Evolutionary conservation across 1,140 invertebrate species (phyloP).

Genomic region (Epicauta chinensis): DNA sequence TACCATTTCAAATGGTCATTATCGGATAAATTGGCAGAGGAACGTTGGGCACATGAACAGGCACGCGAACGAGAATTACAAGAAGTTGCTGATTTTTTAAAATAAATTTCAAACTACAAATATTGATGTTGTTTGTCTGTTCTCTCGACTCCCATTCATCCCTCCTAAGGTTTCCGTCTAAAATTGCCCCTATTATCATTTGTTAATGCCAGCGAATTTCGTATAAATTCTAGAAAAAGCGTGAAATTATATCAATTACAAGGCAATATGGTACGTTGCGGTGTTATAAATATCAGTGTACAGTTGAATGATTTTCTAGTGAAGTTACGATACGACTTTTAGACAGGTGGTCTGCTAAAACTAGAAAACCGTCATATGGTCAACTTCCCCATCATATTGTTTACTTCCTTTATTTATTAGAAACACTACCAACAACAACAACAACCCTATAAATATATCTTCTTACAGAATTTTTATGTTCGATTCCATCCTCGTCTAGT

Average conservation of each 20-base stretch:
- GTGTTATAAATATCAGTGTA: no score
- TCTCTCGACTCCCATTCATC: no score
- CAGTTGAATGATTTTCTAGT: conserved; percentile 7
- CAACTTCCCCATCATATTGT: conserved; percentile 4
- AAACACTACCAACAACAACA: no score
- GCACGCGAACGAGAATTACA: conserved; percentile 66
- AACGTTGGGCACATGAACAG: conserved; percentile 72
- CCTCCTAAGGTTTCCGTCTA: no score
- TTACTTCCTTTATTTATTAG: conserved; percentile 3
- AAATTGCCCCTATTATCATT: no score
- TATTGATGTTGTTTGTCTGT: neutral
- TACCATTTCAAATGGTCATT: conserved; percentile 72
- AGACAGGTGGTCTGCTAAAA: conserved; percentile 6
- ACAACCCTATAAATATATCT: conserved; percentile 8
- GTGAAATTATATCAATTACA: conserved; percentile 8
- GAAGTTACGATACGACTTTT: neutral
- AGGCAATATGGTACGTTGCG: conserved; percentile 6
- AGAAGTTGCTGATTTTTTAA: conserved; percentile 67
- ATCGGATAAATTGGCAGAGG: conserved; percentile 63
- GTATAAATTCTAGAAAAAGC: no score
- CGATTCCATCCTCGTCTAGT: no score
- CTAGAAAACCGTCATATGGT: conserved; percentile 12
- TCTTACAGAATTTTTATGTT: neutral
- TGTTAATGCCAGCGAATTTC: no score
- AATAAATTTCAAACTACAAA: conserved; percentile 17